Conservation (phyloP, 2,797 vertebrate species). For the Gymnoscopelus braueri region DNA sequence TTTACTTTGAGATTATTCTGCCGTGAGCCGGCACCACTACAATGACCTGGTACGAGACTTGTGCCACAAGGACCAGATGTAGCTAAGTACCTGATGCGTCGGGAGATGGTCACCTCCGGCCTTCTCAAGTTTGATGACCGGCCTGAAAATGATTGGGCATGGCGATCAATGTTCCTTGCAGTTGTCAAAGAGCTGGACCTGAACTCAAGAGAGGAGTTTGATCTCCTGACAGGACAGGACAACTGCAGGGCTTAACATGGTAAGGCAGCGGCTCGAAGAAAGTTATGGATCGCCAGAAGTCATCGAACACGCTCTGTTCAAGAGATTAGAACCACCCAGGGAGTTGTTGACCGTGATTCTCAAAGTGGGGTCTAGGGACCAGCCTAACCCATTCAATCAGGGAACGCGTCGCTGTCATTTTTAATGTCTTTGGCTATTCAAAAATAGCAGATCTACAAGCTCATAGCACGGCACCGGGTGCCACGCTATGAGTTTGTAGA, state of each 20-base stretch:
- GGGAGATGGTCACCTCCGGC: conserved; percentile 17
- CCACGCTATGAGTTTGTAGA: too few species aligned
- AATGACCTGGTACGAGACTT: too few species aligned
- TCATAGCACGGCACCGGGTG: too few species aligned
- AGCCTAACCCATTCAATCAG: too few species aligned
- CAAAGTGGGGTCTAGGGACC: too few species aligned
- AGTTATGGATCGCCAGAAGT: conserved; percentile 14
- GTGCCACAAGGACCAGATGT: too few species aligned
- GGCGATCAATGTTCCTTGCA: conserved; percentile 6
- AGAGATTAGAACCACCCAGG: conserved; percentile 19
- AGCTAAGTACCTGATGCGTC: conserved; percentile 5
- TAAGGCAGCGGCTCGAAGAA: conserved; percentile 17
- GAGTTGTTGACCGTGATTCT: too few species aligned
- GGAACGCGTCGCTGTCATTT: too few species aligned
- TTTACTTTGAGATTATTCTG: too few species aligned
- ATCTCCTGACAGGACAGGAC: conserved; percentile 18
- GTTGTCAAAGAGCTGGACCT: neutral
- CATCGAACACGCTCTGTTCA: conserved; percentile 25
- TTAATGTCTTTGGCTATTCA: too few species aligned
- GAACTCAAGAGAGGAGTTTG: conserved; percentile 8
- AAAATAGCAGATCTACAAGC: too few species aligned
- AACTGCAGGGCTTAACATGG: neutral
- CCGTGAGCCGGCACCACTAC: too few species aligned
- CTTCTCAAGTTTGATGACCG: conserved; percentile 31
- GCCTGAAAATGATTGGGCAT: conserved; percentile 18